These are phyloP conservation scores for Tiliacea citrago DNA, from an alignment of 2,888 invertebrate genomes.

Conservation along the genomic window DNA sequence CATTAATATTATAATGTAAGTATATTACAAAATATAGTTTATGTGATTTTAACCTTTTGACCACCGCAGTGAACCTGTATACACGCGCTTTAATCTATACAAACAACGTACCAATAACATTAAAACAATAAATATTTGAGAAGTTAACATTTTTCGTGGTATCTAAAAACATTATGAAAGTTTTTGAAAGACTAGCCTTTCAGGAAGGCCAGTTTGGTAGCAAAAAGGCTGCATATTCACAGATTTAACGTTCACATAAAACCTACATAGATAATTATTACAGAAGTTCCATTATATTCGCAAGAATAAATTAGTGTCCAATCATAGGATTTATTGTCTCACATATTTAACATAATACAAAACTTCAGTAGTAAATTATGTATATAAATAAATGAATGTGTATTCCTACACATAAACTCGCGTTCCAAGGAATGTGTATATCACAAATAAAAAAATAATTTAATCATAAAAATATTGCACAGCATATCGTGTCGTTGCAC, in stretches of 20 bases:
- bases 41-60: not conserved
- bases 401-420: slow-evolving; percentile 35
- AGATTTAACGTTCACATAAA: not conserved
- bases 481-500: slow-evolving; percentile 45
- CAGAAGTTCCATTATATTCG: slow-evolving; percentile 31
- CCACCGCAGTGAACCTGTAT: not conserved
- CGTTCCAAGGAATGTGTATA: slow-evolving; percentile 58
- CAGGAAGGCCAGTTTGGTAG: not conserved
- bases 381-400: slow-evolving; percentile 47
- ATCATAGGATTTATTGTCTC: slow-evolving; percentile 26
- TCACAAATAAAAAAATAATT: slow-evolving; percentile 48
- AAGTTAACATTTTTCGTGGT: not conserved
- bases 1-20: not conserved
- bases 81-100: not conserved
- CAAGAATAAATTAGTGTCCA: slow-evolving; percentile 31
- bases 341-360: slow-evolving; percentile 37
- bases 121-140: not conserved
- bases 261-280: not conserved
- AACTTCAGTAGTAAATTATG: slow-evolving; percentile 33
- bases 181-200: not conserved
- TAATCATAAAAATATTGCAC: slow-evolving; percentile 64
- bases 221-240: not conserved
- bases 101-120: not conserved
- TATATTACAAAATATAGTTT: not conserved
- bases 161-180: not conserved